These are phyloP conservation scores for Sphinx pinastri DNA, from an alignment of 2,888 invertebrate species.

Conservation along the genomic window DNA sequence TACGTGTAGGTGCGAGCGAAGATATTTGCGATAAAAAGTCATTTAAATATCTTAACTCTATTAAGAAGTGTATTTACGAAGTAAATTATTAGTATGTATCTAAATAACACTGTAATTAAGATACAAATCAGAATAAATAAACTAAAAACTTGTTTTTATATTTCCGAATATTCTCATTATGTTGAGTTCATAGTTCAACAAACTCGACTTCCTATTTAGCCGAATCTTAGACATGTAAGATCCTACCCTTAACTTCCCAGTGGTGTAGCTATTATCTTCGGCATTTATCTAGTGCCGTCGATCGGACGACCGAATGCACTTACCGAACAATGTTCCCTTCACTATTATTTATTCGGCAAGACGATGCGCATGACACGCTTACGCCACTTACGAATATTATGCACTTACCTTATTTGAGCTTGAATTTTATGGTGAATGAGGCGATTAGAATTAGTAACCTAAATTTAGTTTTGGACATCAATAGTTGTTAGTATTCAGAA, in stretches of 20 bases:
- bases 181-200: not conserved
- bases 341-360: conserved; percentile 42
- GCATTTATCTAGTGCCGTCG: conserved; percentile 49
- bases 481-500: no score
- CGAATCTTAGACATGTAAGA: conserved; percentile 17
- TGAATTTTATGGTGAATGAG: not conserved
- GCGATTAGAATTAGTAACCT: no score
- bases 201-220: not conserved
- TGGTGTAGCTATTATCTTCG: conserved; percentile 43
- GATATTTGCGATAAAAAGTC: no score
- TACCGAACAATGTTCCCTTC: conserved; percentile 50
- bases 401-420: conserved; percentile 4
- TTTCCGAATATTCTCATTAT: no score
- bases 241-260: conserved; percentile 23
- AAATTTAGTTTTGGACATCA: no score
- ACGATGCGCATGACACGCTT: conserved; percentile 33
- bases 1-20: no score
- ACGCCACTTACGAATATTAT: conserved; percentile 29
- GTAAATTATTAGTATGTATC: no score
- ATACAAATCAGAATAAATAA: no score
- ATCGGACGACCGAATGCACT: conserved; percentile 61
- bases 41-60: no score
- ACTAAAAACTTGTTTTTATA: no score
- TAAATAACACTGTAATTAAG: no score
- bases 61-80: no score